These are phyloP conservation scores for Athripsodes cinereus DNA, from an alignment of 2,888 invertebrate genomes.

Conservation along the genomic window DNA sequence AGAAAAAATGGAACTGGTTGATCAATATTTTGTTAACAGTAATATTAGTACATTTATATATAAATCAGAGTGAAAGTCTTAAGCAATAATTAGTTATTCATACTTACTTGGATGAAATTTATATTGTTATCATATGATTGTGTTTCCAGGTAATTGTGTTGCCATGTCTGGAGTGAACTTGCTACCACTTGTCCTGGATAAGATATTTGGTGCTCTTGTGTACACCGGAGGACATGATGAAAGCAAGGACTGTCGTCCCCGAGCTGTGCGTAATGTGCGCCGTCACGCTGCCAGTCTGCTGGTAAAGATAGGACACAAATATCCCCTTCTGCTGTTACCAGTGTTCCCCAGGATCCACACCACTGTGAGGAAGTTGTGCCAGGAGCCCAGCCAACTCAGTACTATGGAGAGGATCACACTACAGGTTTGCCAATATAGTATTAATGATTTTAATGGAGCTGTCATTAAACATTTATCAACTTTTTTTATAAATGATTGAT, in stretches of 20 bases:
- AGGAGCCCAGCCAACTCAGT: conserved; percentile 63
- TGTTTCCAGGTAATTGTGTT: conserved; percentile 44
- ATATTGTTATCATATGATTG: too few species aligned
- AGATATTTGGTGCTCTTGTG: conserved; percentile 80
- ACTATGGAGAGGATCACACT: conserved; percentile 79
- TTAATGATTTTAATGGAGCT: too few species aligned
- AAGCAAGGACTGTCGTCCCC: conserved; percentile 54
- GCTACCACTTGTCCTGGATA: conserved; percentile 75
- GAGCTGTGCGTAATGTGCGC: conserved; percentile 76
- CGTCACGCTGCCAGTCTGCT: conserved; percentile 85
- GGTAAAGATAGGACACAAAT: conserved; percentile 84
- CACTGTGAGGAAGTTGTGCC: conserved; percentile 65
- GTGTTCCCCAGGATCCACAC: conserved; percentile 80
- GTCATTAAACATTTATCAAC: too few species aligned
- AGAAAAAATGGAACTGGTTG: too few species aligned
- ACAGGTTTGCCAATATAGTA: conserved; percentile 40
- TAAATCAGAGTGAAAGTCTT: too few species aligned
- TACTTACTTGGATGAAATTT: too few species aligned
- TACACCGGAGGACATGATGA: conserved; percentile 52
- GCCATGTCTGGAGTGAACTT: conserved; percentile 61
- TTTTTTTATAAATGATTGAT: too few species aligned
- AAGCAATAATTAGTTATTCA: too few species aligned
- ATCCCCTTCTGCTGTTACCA: conserved; percentile 77
- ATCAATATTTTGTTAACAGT: too few species aligned
- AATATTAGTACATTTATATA: background rate